phyloP scores from a whole-genome alignment of 2,888 invertebrate genomes.

The Ennomos erosarius region DNA sequence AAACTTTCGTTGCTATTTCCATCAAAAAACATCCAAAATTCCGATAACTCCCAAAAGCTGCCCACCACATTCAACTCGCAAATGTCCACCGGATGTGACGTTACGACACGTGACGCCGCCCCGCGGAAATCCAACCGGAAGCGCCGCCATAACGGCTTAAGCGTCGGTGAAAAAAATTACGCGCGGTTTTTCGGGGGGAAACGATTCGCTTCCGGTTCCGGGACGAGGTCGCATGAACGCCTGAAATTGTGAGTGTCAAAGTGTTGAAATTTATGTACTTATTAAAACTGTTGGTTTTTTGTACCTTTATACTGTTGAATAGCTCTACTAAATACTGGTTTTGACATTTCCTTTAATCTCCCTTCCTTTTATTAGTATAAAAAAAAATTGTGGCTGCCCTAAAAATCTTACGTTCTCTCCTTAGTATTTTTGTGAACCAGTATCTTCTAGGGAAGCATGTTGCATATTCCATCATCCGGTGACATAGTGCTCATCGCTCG shows the following conservation, averaged over 20 bases:
- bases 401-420: too few species aligned
- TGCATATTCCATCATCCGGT: too few species aligned
- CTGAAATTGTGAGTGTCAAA: constrained; percentile 46
- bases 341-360: too few species aligned
- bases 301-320: too few species aligned
- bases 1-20: background rate
- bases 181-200: constrained; percentile 74
- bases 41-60: constrained; percentile 13
- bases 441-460: too few species aligned
- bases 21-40: constrained; percentile 8
- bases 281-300: background rate
- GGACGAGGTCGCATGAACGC: constrained; percentile 34
- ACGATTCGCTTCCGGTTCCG: constrained; percentile 72
- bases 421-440: too few species aligned
- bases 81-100: constrained; percentile 46
- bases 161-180: constrained; percentile 75
- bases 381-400: too few species aligned
- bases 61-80: constrained; percentile 20
- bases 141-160: constrained; percentile 72
- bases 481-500: too few species aligned
- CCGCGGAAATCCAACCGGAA: constrained; percentile 69
- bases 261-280: constrained; percentile 40
- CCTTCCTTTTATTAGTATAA: too few species aligned
- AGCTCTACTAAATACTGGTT: too few species aligned
- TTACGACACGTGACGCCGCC: constrained; percentile 63